Conservation (phyloP, 2,113 vertebrate species). For the Varanus salvator region DNA sequence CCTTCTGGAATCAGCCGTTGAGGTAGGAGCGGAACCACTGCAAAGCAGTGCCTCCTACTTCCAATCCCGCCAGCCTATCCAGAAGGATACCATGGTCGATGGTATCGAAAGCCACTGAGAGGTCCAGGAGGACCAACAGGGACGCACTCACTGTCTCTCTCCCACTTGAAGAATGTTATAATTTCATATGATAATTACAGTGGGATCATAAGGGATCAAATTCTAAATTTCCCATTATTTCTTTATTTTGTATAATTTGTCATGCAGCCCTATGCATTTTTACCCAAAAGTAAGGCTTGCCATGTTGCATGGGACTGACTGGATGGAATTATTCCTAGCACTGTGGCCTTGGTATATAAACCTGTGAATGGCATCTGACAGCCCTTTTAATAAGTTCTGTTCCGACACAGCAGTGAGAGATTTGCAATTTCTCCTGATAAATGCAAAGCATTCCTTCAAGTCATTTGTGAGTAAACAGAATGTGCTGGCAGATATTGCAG, state of each 20-base stretch:
- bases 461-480: not conserved
- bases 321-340: not conserved
- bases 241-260: not conserved
- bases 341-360: not conserved
- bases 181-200: too few species aligned
- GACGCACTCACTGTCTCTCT: too few species aligned
- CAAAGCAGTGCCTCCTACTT: too few species aligned
- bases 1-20: too few species aligned
- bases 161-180: too few species aligned
- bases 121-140: too few species aligned
- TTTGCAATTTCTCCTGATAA: not conserved
- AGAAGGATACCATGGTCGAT: too few species aligned
- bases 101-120: too few species aligned
- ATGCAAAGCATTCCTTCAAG: not conserved
- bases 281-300: not conserved
- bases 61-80: too few species aligned
- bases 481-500: not conserved
- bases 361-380: not conserved
- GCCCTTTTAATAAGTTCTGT: not conserved
- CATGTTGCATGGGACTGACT: not conserved
- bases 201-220: too few species aligned
- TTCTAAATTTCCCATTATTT: not conserved
- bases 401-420: not conserved
- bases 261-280: not conserved
- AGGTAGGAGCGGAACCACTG: too few species aligned